These are phyloP conservation scores for Apteryx owenii DNA, from an alignment of 2,113 vertebrate species.

Conservation along the genomic window DNA sequence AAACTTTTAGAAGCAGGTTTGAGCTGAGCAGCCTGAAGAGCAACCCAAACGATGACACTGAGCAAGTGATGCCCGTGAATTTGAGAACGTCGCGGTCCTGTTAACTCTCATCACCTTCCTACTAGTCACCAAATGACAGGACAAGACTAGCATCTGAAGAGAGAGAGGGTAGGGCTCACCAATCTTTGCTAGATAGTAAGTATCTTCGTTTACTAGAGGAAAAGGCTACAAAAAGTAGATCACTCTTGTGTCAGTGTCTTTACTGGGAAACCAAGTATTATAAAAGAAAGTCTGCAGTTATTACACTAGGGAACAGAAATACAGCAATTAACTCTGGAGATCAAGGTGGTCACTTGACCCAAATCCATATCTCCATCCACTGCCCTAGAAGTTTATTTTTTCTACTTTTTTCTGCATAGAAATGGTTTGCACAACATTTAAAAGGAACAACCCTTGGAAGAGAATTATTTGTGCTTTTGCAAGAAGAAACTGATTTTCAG, in stretches of 20 bases:
- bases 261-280: background rate
- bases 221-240: background rate
- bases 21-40: background rate
- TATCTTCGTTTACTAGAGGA: background rate
- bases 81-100: background rate
- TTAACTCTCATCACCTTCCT: background rate
- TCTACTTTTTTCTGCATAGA: background rate
- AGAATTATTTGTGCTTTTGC: background rate
- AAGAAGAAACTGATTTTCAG: background rate
- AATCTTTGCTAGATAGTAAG: background rate
- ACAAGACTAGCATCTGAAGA: background rate
- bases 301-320: background rate
- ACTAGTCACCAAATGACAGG: background rate
- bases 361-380: background rate
- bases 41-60: background rate
- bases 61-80: background rate
- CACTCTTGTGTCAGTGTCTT: background rate
- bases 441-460: background rate
- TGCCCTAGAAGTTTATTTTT: fast-evolving
- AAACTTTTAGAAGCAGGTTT: background rate
- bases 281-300: background rate
- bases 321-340: background rate
- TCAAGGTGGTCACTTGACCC: background rate
- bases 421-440: background rate
- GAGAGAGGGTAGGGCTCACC: background rate